Base-by-base conservation (phyloP, 2,888 invertebrate genomes). In the Chalcosyrphus nemorum region DNA sequence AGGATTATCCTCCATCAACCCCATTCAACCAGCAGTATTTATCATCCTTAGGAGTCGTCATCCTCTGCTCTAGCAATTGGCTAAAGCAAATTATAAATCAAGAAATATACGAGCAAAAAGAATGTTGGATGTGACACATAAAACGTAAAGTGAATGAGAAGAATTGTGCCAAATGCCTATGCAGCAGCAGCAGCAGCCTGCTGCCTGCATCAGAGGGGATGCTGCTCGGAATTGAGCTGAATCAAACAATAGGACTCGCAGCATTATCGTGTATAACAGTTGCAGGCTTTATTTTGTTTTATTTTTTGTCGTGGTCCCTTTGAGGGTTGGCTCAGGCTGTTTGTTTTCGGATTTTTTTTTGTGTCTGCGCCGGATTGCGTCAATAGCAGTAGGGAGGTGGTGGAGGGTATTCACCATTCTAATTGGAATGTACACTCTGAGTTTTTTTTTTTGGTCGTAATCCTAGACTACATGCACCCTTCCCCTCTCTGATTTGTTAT, bases 91-190 rank as follows among this genome's bases (percentile, higher is more conserved):
- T 82, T 72, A 82, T 82, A 74, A 72, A 77, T 82, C 82, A 81
- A 75, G 70, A 57, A 81, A 57, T 75, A 35, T 24, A 68, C 66
- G 29, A 61, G 29, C 9, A 15, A 52, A 32, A 50, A 15, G 19
- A 35, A 35, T 56, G 59, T 71, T 59, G 47, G n/a, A n/a, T 82
- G 82, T 82, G 82, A 68, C 72, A 82, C 35, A 77, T 50, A 76
- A 77, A 82, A 70, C 82, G 82, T 72, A 78, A 68, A 59, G 56
- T 41, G 19, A n/a, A n/a, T n/a, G 72, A 29, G 38, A 27, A 57
- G 59, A 82, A 77, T 35, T 82, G 82, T 82, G 78, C 82, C 82
- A 82, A 77, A 82, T 78, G 77, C 66, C 61, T 59, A 72, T 74
- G 82, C 82, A 61, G 61, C 56, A 63, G n/a, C n/a, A n/a, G n/a